These are phyloP conservation scores for Brachionus paranguensis DNA, from an alignment of 1,140 invertebrate genomes.

Conservation along the genomic window DNA sequence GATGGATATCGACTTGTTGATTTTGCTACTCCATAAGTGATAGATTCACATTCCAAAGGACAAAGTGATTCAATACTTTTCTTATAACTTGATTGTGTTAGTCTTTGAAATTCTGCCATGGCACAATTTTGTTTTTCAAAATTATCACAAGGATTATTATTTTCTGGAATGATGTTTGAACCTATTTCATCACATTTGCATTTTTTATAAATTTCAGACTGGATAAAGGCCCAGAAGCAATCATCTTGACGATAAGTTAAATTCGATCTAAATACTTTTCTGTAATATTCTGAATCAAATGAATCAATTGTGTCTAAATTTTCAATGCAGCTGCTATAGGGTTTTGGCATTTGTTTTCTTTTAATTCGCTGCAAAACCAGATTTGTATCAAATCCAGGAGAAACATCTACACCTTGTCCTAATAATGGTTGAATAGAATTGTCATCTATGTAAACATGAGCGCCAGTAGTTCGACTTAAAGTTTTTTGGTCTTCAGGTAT, in stretches of 20 bases:
- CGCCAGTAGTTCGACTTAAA: background rate
- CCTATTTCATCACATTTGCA: background rate
- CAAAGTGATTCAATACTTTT: background rate
- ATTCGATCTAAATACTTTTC: background rate
- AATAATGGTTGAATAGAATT: background rate
- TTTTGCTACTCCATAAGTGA: background rate
- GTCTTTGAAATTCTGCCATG: background rate
- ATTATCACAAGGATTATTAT: background rate
- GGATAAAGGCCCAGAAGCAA: background rate
- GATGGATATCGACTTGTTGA: background rate
- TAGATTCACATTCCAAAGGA: slow-evolving; percentile 16
- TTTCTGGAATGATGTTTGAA: background rate
- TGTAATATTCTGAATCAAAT: background rate
- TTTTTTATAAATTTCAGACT: background rate
- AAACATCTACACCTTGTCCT: background rate
- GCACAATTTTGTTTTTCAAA: background rate
- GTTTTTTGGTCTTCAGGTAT: background rate
- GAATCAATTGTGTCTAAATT: background rate
- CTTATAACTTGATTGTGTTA: background rate
- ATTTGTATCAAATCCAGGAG: background rate
- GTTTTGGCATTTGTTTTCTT: background rate
- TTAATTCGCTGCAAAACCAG: background rate
- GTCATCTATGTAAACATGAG: background rate
- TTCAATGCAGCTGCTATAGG: background rate
- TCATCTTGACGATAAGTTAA: background rate